Evolutionary conservation across 2,888 invertebrate genomes (phyloP).

Genomic region (Terebella lapidaria): DNA sequence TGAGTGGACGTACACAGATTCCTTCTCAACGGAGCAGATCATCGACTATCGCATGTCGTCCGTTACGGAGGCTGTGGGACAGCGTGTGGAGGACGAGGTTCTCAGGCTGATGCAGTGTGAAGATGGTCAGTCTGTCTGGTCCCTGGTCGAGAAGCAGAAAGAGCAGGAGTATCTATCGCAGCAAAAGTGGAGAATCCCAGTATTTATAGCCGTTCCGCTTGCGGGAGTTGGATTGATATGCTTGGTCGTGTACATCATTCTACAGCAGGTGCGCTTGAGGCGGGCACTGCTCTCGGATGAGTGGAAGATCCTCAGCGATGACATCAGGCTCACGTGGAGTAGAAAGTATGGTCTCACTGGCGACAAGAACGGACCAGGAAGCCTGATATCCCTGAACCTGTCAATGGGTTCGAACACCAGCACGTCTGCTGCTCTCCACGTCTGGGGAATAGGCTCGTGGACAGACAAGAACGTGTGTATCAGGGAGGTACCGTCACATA

Average conservation of each 20-base stretch:
- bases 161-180: slow-evolving; percentile 18
- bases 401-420: slow-evolving; percentile 6
- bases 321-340: not conserved
- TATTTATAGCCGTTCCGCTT: slow-evolving; percentile 26
- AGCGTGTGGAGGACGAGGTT: slow-evolving; percentile 21
- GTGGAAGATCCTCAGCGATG: slow-evolving; percentile 15
- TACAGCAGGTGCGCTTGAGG: slow-evolving; percentile 23
- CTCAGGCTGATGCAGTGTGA: slow-evolving; percentile 18
- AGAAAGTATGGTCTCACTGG: not conserved
- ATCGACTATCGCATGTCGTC: slow-evolving; percentile 29
- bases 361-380: not conserved
- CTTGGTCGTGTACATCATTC: slow-evolving; percentile 28
- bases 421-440: not conserved
- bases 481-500: slow-evolving; percentile 3
- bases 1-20: slow-evolving; percentile 6
- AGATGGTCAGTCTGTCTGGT: not conserved
- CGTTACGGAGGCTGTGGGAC: slow-evolving; percentile 23
- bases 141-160: slow-evolving; percentile 20
- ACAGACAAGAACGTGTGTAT: slow-evolving; percentile 7
- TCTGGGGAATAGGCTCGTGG: slow-evolving; percentile 8
- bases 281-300: slow-evolving; percentile 20
- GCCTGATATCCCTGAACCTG: not conserved
- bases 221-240: slow-evolving; percentile 19
- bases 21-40: slow-evolving; percentile 22
- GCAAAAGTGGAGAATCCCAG: slow-evolving; percentile 33